Conservation (phyloP, 2,797 vertebrate genomes). For the Epinephelus awoara region DNA sequence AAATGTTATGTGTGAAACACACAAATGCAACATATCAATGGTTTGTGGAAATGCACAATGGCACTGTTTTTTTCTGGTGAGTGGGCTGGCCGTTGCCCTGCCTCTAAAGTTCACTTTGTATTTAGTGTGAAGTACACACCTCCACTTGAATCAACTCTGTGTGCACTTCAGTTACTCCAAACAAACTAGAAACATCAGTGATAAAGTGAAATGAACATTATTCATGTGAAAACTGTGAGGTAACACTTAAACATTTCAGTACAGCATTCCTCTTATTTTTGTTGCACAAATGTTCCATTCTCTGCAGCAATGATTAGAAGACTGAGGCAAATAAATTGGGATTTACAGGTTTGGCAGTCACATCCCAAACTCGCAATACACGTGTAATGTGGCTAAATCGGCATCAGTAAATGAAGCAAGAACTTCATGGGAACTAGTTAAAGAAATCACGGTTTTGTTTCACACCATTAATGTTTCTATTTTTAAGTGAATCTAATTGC, state of each 20-base stretch:
- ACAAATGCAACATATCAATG: too few species aligned
- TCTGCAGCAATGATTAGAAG: constrained; percentile 48
- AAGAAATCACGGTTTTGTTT: constrained; percentile 56
- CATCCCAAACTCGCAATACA: constrained; percentile 41
- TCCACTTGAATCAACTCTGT: neutral
- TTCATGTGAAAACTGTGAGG: constrained; percentile 30
- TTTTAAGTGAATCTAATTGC: constrained; percentile 53
- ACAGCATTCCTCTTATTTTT: constrained; percentile 39
- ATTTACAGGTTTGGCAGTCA: constrained; percentile 68
- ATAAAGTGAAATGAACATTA: constrained; percentile 10
- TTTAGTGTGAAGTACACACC: neutral
- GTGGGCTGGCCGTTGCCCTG: neutral
- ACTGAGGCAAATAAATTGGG: constrained; percentile 61
- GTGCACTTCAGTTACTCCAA: neutral
- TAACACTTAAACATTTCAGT: constrained; percentile 18
- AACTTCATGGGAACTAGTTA: constrained; percentile 63
- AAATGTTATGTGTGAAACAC: too few species aligned
- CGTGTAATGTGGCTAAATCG: constrained; percentile 57
- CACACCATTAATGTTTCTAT: constrained; percentile 64
- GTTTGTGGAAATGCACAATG: too few species aligned
- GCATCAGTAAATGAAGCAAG: constrained; percentile 63
- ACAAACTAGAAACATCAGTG: neutral
- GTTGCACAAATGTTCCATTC: constrained; percentile 59
- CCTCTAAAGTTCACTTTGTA: neutral
- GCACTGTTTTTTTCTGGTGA: too few species aligned